Percentiles rank a stretch among this genome's conserved stretches.
phyloP scores from a whole-genome alignment of 2,113 vertebrate species.

The Xiphophorus couchianus region DNA sequence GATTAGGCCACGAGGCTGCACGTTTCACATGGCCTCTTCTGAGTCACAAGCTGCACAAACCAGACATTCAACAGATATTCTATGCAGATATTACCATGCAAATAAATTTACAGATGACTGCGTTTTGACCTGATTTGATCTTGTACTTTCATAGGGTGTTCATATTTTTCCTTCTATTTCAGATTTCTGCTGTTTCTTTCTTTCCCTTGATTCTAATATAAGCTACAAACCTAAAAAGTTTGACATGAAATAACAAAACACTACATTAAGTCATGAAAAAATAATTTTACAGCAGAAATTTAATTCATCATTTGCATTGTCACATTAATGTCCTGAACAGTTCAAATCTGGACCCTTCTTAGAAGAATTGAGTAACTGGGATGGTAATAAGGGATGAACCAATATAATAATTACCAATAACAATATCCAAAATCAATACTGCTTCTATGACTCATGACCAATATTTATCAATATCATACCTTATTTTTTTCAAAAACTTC shows the following conservation, averaged over 20 bases:
- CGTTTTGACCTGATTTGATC: not conserved
- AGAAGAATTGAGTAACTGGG: not conserved
- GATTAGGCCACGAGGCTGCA: conserved; percentile 58
- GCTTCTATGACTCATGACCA: too few species aligned
- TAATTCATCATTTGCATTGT: not conserved
- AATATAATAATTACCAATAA: too few species aligned
- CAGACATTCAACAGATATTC: not conserved
- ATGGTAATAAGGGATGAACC: not conserved
- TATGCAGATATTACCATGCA: not conserved
- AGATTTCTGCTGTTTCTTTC: too few species aligned
- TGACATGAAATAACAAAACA: too few species aligned
- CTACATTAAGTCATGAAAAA: too few species aligned
- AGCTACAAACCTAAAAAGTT: too few species aligned
- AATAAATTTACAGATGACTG: not conserved
- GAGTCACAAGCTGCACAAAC: not conserved
- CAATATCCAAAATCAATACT: too few species aligned
- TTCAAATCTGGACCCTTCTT: not conserved
- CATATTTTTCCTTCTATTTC: too few species aligned
- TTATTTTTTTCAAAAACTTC: too few species aligned
- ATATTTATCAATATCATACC: too few species aligned
- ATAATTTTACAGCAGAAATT: not conserved
- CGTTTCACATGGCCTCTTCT: conserved; percentile 17
- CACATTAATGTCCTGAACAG: not conserved
- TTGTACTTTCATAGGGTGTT: not conserved
- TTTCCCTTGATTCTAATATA: too few species aligned